These are phyloP conservation scores for Agrotis exclamationis DNA, from an alignment of 2,888 invertebrate species.

Conservation along the genomic window DNA sequence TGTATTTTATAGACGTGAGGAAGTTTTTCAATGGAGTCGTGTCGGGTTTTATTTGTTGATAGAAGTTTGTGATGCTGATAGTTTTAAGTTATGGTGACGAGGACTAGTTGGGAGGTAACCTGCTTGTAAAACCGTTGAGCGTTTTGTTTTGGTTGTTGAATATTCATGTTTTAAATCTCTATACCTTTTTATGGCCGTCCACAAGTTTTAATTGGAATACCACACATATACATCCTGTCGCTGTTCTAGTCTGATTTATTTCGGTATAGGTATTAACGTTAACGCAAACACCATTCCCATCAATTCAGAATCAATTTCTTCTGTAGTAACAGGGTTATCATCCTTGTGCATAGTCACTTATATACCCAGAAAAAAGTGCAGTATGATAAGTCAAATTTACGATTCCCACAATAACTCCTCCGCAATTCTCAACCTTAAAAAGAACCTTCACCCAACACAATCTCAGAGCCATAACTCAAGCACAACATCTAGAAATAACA, in stretches of 20 bases:
- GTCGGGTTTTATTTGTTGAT: constrained; percentile 60
- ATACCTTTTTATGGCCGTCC: no score
- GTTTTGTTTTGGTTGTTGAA: constrained; percentile 17
- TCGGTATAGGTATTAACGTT: no score
- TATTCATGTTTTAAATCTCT: background rate
- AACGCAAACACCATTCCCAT: no score
- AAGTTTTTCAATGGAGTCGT: constrained; percentile 63
- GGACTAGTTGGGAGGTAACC: constrained; percentile 29
- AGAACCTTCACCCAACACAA: constrained; percentile 38
- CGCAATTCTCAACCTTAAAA: constrained; percentile 27
- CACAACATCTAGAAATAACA: constrained; percentile 60
- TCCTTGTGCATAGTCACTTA: background rate
- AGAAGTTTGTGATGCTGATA: constrained; percentile 41
- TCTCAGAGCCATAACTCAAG: constrained; percentile 50
- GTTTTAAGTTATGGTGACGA: constrained; percentile 41
- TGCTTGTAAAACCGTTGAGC: background rate
- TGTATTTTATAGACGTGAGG: constrained; percentile 62
- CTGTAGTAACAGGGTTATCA: background rate
- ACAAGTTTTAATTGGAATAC: background rate
- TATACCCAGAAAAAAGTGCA: background rate
- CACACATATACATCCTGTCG: background rate
- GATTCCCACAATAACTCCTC: constrained; percentile 5
- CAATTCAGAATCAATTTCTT: background rate
- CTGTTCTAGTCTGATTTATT: background rate
- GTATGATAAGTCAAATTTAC: background rate